Base-by-base conservation (phyloP, 92 coral and sea anemone species). In the Epizoanthus scotinus region DNA sequence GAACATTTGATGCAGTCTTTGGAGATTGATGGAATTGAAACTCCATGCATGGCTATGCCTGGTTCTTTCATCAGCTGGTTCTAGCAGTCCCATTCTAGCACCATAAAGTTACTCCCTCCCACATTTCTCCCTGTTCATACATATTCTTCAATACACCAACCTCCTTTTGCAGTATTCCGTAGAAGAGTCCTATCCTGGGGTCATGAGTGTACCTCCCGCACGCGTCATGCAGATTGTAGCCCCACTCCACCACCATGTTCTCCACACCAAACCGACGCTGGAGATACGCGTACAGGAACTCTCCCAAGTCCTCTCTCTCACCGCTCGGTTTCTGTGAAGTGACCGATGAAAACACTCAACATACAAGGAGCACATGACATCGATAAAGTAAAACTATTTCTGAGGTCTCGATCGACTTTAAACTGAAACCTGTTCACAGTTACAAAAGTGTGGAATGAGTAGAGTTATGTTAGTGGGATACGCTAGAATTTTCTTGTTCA, bases 241-340 rank as follows among this genome's bases (percentile, higher is more conserved):
- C 95, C 99, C 99, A 96, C 59, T 96, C 99, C 25, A 87, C 79
- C 38, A 94, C 86, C 99, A 96, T 91, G 70, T 91, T 93, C 72
- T 95, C 99, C 31, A 92, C 94, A 36, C 99, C 99, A 84, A 95
- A 95, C 71, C 99, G 90, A 54, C 98, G 89, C 72, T 95, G 95
- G 0, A 95, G 92, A 60, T 95, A 95, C 38, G 85, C 80, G 73
- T 93, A 92, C 18, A 95, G 86, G 87, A 95, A 95, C 40, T 87
- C 93, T 3, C 96, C 91, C 13, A 95, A 79, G 17, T 88, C 92
- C 19, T 91, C 98, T 29, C 87, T 86, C 62, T 91, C 99, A 21
- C 89, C 86, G 28, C 84, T 90, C 2, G 96, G 75, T 87, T 87
- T 91, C 99, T 95, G 91, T 14, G 73, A 27, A 28, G 9, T 15